Base-by-base conservation (phyloP, 2,888 invertebrate genomes). In the Dexiosoma caninum region DNA sequence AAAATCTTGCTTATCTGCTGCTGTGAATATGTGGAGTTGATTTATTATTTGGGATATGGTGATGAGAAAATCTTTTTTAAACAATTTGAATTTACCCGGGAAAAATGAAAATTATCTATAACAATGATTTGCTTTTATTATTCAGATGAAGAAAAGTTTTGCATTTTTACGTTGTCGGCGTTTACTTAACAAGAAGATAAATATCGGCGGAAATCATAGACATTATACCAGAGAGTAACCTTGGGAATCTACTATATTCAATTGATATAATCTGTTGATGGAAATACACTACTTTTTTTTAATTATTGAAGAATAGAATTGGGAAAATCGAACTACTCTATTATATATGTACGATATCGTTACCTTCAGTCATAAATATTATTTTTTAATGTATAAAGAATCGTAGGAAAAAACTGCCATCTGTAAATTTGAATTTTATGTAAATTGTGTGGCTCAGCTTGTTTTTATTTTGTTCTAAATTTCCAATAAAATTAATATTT, bases 161-260 rank as follows among this genome's bases (percentile, higher is more conserved):
- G 16, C 37, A 21, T 16, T 49, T 53, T 42, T 53, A 16, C 44
- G 9, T 60, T 67, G 40, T n/a, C 2, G 42, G 30, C 69, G n/a
- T n/a, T 76, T 69, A 21, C 12, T 69, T 55, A 44, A 55, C 27
- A 75, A 51, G n/a, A n/a, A n/a, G 32, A 69, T 60, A 69, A 76
- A 75, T 35, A 60, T 60, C 44, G 40, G 42, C 21, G 55, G 32
- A 32, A 66, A 67, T 59, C 69, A 40, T 6, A 66, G 2, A 59
- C 57, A 59, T 32, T 32, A 16, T 30, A 8, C 1, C 10, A 2
- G 23, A 8, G 27, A 62, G 46, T 60, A 69, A 53, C 60, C 76
- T 62, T 46, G 55, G 37, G 23, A 62, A 19, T 60, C 51, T 53
- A n/a, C 9, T 32, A 27, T 5, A 27, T 27, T 27, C 27, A 27